Evolutionary conservation across 2,113 vertebrate genomes (phyloP).

Genomic region (Trochalopteron elliotii): DNA sequence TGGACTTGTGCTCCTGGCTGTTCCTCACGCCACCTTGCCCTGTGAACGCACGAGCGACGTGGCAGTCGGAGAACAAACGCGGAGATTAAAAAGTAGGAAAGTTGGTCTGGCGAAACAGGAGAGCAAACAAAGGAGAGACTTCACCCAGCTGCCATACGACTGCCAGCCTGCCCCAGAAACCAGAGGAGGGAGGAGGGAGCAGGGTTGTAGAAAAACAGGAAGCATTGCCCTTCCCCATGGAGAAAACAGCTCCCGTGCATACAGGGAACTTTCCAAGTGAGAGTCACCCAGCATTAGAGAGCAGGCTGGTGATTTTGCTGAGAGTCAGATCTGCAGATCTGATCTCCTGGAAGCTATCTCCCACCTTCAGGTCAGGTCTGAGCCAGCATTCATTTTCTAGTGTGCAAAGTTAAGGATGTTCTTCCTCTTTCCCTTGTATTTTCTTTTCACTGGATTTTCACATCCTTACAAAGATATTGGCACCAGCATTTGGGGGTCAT

Average conservation of each 20-base stretch:
- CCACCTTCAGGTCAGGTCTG: background rate
- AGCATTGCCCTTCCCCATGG: background rate
- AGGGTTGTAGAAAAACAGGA: slow-evolving; percentile 4
- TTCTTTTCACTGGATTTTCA: background rate
- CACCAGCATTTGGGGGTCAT: background rate
- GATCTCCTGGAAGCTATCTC: background rate
- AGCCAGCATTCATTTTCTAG: background rate
- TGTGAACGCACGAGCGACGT: background rate
- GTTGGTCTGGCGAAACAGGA: background rate
- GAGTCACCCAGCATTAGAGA: background rate
- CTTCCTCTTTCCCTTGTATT: background rate
- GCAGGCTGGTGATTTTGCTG: rapidly evolving
- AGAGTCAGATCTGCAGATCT: background rate
- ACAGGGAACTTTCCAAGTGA: background rate
- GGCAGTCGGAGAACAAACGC: background rate
- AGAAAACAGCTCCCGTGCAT: background rate
- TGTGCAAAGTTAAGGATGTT: background rate
- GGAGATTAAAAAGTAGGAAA: background rate
- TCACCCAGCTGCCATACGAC: background rate
- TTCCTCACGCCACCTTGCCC: background rate
- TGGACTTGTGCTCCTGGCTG: background rate
- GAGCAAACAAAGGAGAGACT: slow-evolving; percentile 62
- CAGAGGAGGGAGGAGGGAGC: background rate
- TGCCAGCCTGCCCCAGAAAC: background rate
- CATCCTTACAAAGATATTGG: background rate